Base-by-base conservation (phyloP, 2,797 vertebrate genomes). In the Pantherophis vulpinus region DNA sequence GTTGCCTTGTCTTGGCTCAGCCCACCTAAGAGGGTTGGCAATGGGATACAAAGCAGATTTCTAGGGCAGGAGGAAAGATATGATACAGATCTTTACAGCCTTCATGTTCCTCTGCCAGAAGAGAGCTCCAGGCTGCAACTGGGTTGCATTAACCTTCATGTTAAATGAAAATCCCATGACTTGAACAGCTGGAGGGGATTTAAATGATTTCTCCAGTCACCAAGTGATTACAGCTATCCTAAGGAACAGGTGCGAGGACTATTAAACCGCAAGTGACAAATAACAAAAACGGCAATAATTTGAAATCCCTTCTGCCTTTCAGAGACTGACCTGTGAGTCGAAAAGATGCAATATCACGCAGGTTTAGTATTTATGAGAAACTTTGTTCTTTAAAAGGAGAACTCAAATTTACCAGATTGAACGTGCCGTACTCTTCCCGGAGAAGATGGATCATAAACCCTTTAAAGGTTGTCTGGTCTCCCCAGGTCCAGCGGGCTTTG, bases 391-490 rank as follows among this genome's bases (percentile, higher is more conserved):
- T 83, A 37, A 92, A 93, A 90, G 54, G 95, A 95, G 5, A 70
- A 95, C 83, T 86, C 74, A 93, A 63, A 92, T 95, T 97, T 98
- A 98, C 98, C 98, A 98, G 98, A 96, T 95, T 99, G 97, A 99
- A 99, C 27, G 99, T 99, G 97, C 99, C 99, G 37, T 99, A 99
- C 96, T 99, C 99, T 95, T 98, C 97, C 97, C 99, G 98, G 96
- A 99, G 98, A 95, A 99, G 98, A 97, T 99, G 99, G 66, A 98
- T 99, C 95, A 99, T 96, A 95, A 99, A 98, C 87, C 99, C 99
- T 54, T 96, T 97, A 93, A 99, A 51, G 54, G 98, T 98, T 3
- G 98, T 99, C 98, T 99, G 99, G 98, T 99, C 99, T 94, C 99
- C 99, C 99, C 99, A 99, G 95, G 98, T 99, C 99, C 99, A 99